Conservation (phyloP, 1,140 invertebrate species). For the Monochamus saltuarius region DNA sequence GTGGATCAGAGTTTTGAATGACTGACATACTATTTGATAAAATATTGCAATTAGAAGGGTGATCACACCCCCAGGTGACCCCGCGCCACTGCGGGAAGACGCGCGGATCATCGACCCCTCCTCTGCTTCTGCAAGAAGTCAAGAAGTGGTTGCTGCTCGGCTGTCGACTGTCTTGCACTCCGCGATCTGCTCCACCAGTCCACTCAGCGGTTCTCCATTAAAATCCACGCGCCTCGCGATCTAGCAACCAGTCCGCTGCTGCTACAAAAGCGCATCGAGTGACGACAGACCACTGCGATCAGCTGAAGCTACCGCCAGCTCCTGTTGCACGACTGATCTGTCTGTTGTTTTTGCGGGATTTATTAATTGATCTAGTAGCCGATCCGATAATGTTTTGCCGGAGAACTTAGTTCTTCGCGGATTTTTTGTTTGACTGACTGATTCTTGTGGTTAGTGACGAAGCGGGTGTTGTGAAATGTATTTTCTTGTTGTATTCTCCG, state of each 20-base stretch:
- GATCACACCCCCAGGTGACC: neutral
- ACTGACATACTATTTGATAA: too few relatives aligned
- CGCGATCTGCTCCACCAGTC: neutral
- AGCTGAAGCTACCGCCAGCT: slow-evolving; percentile 1
- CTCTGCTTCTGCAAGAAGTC: slow-evolving; percentile 8
- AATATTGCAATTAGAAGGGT: too few relatives aligned
- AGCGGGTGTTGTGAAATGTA: slow-evolving; percentile 22
- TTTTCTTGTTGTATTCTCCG: slow-evolving; percentile 15
- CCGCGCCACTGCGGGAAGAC: neutral
- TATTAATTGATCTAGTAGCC: too few relatives aligned
- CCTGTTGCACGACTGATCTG: neutral
- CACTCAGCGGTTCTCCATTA: too few relatives aligned
- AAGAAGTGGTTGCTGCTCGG: neutral
- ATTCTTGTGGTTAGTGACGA: slow-evolving; percentile 4
- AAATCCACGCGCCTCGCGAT: too few relatives aligned
- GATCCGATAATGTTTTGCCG: too few relatives aligned
- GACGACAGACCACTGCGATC: neutral
- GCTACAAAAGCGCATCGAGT: neutral
- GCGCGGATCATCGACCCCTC: slow-evolving; percentile 15
- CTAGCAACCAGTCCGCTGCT: neutral
- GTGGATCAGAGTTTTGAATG: too few relatives aligned
- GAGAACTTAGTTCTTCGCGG: neutral
- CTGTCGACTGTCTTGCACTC: neutral
- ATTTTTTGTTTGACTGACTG: neutral
- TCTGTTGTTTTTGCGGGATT: slow-evolving; percentile 2